Base-by-base conservation (phyloP, 2,797 vertebrate genomes). In the Tokudaia muenninki region DNA sequence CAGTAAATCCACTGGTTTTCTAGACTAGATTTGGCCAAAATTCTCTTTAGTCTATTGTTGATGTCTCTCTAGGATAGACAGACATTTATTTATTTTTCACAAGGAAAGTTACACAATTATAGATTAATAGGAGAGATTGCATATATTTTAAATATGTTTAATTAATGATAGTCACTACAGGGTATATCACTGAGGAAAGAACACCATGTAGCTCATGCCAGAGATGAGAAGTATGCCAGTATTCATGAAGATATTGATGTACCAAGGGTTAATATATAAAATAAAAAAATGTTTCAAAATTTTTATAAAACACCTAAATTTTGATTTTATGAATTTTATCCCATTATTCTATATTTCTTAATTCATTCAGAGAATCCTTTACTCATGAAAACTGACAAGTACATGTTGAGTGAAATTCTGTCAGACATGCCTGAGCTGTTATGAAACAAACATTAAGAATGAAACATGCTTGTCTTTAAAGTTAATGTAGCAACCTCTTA, bases 361-460 rank as follows among this genome's bases (percentile, higher is more conserved):
- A 70, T 70, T 93, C 26, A 93, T 34, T 89, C 50, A 92, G 63
- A 59, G n/a, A 94, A 55, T 87, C 29, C 70, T 91, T 78, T 21
- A 79, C 72, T 96, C 47, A 67, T 88, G 86, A 87, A 93, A 88
- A 70, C 79, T 44, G 50, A 75, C 72, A 93, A 21, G 67, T 52
- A 89, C 67, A n/a, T 12, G 67, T 26, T 67, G 75, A 94, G 47
- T 65, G 77, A 93, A 72, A 9, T 47, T 92, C 50, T 78, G 1
- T 84, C 47, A 97, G 65, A 94, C 14, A 70, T 41, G 37, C 70
- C 19, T 88, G 74, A 87, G 37, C 26, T 97, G 78, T 94, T 94
- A 94, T 91, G 92, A 96, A 97, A 91, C 90, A 97, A 96, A 90
- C 26, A 55, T 52, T 95, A 72, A 67, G n/a, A 77, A 13, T 65